Evolutionary conservation across 2,113 vertebrate genomes (phyloP), one percentile per base, ranked within the genome.

Genomic region (Trichechus manatus): DNA sequence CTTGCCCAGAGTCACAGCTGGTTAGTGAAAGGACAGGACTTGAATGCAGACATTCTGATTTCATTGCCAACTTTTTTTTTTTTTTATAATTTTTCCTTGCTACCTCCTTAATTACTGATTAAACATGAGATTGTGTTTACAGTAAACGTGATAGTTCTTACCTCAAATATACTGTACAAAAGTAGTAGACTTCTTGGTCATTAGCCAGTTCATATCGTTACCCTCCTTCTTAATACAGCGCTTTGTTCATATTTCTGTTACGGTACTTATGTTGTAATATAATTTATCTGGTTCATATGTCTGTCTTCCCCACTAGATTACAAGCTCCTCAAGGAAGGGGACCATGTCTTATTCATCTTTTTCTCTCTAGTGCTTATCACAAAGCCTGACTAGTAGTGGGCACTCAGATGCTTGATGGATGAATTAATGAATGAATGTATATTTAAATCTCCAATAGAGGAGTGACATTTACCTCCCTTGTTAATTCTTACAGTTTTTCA

Each of bases 321-420:
- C 92, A 97, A 98, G 97, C 97, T 98, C 96, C 97, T 97, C 92
- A 95, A 97, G 94, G 95, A 97, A 97, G 94, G 97, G 97, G 97
- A 98, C 97, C 97, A 98, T 98, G 97, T 98, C 97, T 98, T 98
- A 98, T 98, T 98, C 97, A 98, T 97, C 96, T 95, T 97, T 90
- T 98, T 97, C 97, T 97, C 95, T 97, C 77, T 98, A 96, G 61
- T 98, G 85, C 95, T 97, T 93, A 93, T 97, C 92, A 89, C 78
- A 97, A 91, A 96, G 42, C 81, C 72, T 95, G 84, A 59, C 80
- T 97, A 68, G 82, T 96, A 94, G 27, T 97, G 87, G 87, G 87
- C 95, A 95, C 88, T 88, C 83, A 97, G 93, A 90, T 97, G 89
- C 95, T 94, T 97, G 87, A 87, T 94, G 96, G 84, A 95, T 97